Evolutionary conservation across 2,888 invertebrate species (phyloP).

Genomic region (Periphyllus acericola): DNA sequence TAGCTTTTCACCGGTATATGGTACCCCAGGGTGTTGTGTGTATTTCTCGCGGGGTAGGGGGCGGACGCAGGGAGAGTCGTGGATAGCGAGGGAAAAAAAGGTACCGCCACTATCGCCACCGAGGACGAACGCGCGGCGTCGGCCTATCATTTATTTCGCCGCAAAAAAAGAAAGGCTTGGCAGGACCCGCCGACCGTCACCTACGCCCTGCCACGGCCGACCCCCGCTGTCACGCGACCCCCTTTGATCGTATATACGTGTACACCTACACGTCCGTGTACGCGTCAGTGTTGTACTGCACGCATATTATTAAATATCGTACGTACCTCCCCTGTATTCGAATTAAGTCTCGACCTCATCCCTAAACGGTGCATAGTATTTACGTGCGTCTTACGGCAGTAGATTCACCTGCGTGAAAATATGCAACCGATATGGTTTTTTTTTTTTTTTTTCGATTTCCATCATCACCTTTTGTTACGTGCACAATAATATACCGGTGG

Average conservation of each 20-base stretch:
- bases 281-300: background rate
- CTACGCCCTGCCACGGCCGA: background rate
- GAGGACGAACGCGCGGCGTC: conserved; percentile 19
- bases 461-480: too few relatives aligned
- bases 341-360: too few relatives aligned
- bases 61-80: background rate
- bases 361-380: too few relatives aligned
- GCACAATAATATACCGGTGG: too few relatives aligned
- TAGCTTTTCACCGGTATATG: conserved; percentile 59
- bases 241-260: background rate
- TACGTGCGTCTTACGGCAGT: too few relatives aligned
- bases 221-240: background rate
- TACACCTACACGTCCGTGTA: background rate
- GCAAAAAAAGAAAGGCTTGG: conserved; percentile 39
- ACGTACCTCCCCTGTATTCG: background rate
- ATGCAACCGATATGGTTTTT: too few relatives aligned
- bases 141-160: conserved; percentile 52
- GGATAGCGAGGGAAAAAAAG: background rate
- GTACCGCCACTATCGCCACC: background rate
- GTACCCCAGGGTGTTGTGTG: conserved; percentile 59
- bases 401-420: too few relatives aligned
- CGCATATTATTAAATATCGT: too few relatives aligned
- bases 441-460: too few relatives aligned
- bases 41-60: background rate
- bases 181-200: background rate